Conservation (phyloP, 2,888 invertebrate genomes). For the Pachymerium ferrugineum region DNA sequence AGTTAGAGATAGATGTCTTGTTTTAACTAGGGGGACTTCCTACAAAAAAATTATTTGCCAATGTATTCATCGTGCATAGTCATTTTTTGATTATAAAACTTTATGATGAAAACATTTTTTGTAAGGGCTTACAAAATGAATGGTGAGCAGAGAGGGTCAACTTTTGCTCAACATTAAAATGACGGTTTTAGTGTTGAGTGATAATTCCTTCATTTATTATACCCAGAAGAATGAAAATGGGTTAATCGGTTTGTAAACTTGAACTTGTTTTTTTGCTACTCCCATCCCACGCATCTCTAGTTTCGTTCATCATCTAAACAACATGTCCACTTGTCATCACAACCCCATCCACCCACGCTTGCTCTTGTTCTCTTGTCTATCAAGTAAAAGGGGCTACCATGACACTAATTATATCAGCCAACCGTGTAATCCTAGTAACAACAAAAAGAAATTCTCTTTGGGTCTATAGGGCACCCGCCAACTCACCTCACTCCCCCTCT, state of each 20-base stretch:
- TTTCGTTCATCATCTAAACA: conserved; percentile 1
- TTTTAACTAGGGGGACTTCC: no score
- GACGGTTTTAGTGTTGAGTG: background rate
- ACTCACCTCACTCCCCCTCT: conserved; percentile 7
- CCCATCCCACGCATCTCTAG: background rate
- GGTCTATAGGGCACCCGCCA: background rate
- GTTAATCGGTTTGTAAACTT: background rate
- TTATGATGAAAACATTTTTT: background rate
- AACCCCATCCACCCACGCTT: conserved; percentile 18
- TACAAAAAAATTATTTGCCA: no score
- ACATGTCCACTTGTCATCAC: conserved; percentile 13
- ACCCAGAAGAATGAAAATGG: background rate
- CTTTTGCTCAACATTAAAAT: conserved; percentile 37
- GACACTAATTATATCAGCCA: conserved; percentile 23
- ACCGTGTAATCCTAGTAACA: conserved; percentile 20
- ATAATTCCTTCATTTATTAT: background rate
- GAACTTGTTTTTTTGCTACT: background rate
- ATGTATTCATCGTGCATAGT: no score
- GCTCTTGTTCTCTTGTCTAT: conserved; percentile 20
- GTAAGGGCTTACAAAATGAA: background rate
- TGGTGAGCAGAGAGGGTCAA: conserved; percentile 42
- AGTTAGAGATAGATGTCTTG: no score
- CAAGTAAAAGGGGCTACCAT: conserved; percentile 2
- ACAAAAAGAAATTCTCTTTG: conserved; percentile 27
- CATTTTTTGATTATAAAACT: no score